Conservation (phyloP, 2,888 invertebrate genomes). For the Cremastinae sp. region DNA sequence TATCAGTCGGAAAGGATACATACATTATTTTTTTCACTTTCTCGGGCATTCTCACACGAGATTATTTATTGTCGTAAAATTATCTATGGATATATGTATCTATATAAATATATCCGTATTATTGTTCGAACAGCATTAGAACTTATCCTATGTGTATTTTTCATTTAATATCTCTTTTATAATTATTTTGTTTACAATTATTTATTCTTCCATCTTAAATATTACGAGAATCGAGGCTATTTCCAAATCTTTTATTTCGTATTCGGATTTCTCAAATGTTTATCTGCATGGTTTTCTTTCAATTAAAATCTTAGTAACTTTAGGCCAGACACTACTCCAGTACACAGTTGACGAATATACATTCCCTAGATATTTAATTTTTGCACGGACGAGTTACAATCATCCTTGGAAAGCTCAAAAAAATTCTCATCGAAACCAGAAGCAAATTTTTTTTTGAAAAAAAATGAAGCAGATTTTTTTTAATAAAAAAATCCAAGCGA, state of each 20-base stretch:
- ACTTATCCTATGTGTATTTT: slow-evolving; percentile 74
- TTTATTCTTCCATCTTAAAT: slow-evolving; percentile 63
- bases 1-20: slow-evolving; percentile 51
- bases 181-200: too few relatives aligned
- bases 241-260: slow-evolving; percentile 42
- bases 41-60: slow-evolving; percentile 47
- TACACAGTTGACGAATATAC: slow-evolving; percentile 70
- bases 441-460: too few relatives aligned
- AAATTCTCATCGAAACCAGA: too few relatives aligned
- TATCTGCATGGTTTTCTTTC: slow-evolving; percentile 47
- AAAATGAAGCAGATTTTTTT: too few relatives aligned
- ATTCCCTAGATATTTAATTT: slow-evolving; percentile 56
- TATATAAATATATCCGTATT: slow-evolving; percentile 78
- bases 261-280: slow-evolving; percentile 29
- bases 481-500: too few relatives aligned
- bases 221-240: slow-evolving; percentile 55
- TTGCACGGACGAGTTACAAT: slow-evolving; percentile 48
- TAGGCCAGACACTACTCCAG: slow-evolving; percentile 79
- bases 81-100: slow-evolving; percentile 71
- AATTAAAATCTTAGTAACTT: slow-evolving; percentile 72
- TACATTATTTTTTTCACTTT: slow-evolving; percentile 39
- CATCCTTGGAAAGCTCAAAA: slow-evolving; percentile 43
- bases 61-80: slow-evolving; percentile 73
- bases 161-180: slow-evolving; percentile 24
- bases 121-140: slow-evolving; percentile 80